Percentiles rank a stretch among this genome's conserved stretches.
phyloP scores from a whole-genome alignment of 2,797 vertebrate species.

The Cryptoblepharus egeriae region DNA sequence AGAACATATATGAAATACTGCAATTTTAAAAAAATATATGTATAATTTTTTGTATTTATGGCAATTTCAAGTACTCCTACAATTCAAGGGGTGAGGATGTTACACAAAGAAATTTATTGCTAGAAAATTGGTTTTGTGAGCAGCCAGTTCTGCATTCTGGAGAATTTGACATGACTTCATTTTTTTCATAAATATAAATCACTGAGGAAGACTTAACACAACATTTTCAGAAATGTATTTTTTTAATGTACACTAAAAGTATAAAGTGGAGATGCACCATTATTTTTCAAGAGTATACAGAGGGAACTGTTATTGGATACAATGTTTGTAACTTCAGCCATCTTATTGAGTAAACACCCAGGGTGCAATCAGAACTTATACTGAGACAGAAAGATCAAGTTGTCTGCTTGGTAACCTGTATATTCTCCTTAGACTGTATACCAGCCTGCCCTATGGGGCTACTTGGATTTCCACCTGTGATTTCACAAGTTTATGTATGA shows the following conservation, averaged over 20 bases:
- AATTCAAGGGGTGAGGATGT: background rate
- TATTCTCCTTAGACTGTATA: no score
- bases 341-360: background rate
- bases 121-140: background rate
- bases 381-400: no score
- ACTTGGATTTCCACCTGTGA: no score
- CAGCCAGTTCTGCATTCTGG: background rate
- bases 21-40: background rate
- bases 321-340: background rate
- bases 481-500: no score
- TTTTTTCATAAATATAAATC: background rate
- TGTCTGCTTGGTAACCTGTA: no score
- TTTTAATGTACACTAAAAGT: background rate
- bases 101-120: background rate
- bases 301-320: background rate
- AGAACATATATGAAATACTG: background rate
- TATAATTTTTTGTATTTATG: background rate
- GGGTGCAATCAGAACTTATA: no score
- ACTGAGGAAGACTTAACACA: background rate
- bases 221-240: background rate
- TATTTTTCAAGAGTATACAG: no score
- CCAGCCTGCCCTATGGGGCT: no score
- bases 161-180: background rate
- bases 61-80: background rate
- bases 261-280: background rate